phyloP scores from a whole-genome alignment of 2,888 invertebrate genomes.

The Hecatera dysodea region DNA sequence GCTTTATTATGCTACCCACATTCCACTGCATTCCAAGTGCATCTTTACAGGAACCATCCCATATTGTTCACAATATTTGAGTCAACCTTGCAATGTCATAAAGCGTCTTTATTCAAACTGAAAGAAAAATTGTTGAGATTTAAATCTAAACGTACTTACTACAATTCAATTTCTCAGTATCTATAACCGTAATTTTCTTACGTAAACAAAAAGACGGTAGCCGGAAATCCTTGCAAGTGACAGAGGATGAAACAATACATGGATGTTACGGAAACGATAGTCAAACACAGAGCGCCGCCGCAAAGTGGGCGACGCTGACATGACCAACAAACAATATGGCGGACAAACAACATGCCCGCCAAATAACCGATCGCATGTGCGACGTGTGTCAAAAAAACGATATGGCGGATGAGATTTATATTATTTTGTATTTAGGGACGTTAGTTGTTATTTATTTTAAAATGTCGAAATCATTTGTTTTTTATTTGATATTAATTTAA shows the following conservation, averaged over 20 bases:
- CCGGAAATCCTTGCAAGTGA: slow-evolving; percentile 32
- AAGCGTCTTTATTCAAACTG: background rate
- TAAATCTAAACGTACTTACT: background rate
- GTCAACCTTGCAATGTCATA: background rate
- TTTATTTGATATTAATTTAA: no score
- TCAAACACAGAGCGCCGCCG: slow-evolving; percentile 41
- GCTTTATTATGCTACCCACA: background rate
- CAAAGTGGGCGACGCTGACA: slow-evolving; percentile 33
- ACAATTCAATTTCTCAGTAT: slow-evolving; percentile 9
- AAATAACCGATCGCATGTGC: slow-evolving; percentile 35
- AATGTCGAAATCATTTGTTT: no score
- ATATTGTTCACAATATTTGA: background rate
- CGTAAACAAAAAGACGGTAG: slow-evolving; percentile 31
- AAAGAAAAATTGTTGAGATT: background rate
- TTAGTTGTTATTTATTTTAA: no score
- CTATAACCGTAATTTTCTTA: slow-evolving; percentile 15
- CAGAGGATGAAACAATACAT: slow-evolving; percentile 39
- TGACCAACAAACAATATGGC: slow-evolving; percentile 21
- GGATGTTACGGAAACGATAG: slow-evolving; percentile 36
- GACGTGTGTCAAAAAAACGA: slow-evolving; percentile 32
- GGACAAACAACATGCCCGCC: slow-evolving; percentile 24
- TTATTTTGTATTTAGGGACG: background rate
- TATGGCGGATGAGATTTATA: slow-evolving; percentile 9
- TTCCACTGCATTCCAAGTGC: background rate
- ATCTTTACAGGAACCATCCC: background rate